These are phyloP conservation scores for Peromyscus eremicus DNA, from an alignment of 2,797 vertebrate genomes.

Conservation along the genomic window DNA sequence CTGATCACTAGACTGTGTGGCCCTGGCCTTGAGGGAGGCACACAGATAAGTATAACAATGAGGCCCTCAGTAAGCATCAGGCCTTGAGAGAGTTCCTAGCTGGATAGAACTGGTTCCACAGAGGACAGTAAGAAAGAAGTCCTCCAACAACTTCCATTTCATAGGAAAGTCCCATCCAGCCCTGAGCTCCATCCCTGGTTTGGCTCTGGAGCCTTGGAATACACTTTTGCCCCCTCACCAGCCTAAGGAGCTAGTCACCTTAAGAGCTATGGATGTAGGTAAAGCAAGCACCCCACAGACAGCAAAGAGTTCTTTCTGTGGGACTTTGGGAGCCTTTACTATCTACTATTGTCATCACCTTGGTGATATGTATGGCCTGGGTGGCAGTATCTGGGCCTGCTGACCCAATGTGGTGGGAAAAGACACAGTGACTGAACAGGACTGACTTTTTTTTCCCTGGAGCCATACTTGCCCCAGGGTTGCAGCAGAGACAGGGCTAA, in stretches of 20 bases:
- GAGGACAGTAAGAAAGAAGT: neutral
- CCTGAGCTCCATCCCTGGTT: neutral
- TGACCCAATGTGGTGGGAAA: neutral
- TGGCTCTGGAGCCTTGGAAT: neutral
- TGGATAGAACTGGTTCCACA: neutral
- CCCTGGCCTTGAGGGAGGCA: neutral
- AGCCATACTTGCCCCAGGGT: neutral
- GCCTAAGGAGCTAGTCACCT: neutral
- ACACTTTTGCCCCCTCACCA: neutral
- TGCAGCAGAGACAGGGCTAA: neutral
- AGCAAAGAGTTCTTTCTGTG: neutral
- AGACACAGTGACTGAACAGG: neutral
- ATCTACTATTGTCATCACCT: neutral
- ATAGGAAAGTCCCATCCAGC: neutral
- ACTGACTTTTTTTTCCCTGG: neutral
- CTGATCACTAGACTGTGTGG: neutral
- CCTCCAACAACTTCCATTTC: neutral
- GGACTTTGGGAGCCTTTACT: too few species aligned
- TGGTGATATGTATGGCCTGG: neutral
- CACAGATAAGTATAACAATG: neutral
- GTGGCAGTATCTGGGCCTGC: neutral
- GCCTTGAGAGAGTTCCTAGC: neutral
- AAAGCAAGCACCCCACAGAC: neutral
- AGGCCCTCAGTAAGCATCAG: neutral
- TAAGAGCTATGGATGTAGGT: neutral